Conservation (phyloP, 2,888 invertebrate genomes). For the Xestia c-nigrum region DNA sequence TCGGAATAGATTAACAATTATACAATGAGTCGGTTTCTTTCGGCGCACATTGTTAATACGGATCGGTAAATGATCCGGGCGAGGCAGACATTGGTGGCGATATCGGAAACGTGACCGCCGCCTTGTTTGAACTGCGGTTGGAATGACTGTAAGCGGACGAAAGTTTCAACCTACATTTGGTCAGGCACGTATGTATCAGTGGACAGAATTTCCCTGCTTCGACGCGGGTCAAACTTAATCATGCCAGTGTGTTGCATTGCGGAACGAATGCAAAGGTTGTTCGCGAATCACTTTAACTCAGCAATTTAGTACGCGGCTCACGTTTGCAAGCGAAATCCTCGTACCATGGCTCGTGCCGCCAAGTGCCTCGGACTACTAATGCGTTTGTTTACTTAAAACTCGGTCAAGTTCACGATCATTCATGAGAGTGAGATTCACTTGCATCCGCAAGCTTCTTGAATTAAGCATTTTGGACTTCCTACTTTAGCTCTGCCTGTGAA, state of each 20-base stretch:
- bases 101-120: slow-evolving; percentile 84
- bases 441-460: slow-evolving; percentile 40
- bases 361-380: slow-evolving; percentile 73
- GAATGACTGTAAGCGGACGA: slow-evolving; percentile 82
- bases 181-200: slow-evolving; percentile 83
- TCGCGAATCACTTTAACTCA: slow-evolving; percentile 72
- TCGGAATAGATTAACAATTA: slow-evolving; percentile 77
- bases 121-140: slow-evolving; percentile 87
- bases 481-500: slow-evolving; percentile 10
- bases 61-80: slow-evolving; percentile 73
- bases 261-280: slow-evolving; percentile 86
- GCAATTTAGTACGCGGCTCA: slow-evolving; percentile 75
- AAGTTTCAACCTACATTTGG: slow-evolving; percentile 86
- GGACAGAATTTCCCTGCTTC: slow-evolving; percentile 84
- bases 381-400: slow-evolving; percentile 69
- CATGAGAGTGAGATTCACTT: slow-evolving; percentile 53
- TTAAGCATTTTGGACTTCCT: slow-evolving; percentile 51
- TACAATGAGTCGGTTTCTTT: slow-evolving; percentile 71
- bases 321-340: slow-evolving; percentile 80
- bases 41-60: slow-evolving; percentile 75
- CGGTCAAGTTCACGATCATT: slow-evolving; percentile 65
- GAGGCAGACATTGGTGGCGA: slow-evolving; percentile 73
- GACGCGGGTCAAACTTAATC: slow-evolving; percentile 79
- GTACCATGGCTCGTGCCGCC: slow-evolving; percentile 76
- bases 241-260: slow-evolving; percentile 84